These are phyloP conservation scores for Dolomedes plantarius DNA, from an alignment of 2,888 invertebrate species.

Conservation along the genomic window DNA sequence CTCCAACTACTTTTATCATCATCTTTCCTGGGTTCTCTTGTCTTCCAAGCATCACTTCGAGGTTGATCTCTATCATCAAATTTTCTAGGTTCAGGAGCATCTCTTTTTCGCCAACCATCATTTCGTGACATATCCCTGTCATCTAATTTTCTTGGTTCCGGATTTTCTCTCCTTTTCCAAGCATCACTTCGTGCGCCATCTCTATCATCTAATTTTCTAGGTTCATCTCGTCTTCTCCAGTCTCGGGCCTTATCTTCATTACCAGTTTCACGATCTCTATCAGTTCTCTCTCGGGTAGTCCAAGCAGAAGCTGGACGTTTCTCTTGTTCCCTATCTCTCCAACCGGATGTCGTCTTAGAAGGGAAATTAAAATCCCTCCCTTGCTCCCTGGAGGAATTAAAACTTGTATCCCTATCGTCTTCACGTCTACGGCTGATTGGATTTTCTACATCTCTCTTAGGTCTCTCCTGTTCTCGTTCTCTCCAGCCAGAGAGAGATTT, in stretches of 20 bases:
- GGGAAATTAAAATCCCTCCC: too few relatives aligned
- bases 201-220: not conserved
- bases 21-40: not conserved
- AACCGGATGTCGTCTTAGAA: too few relatives aligned
- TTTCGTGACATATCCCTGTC: not conserved
- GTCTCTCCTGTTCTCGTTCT: not conserved
- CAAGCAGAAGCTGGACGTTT: not conserved
- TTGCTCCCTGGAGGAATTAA: too few relatives aligned
- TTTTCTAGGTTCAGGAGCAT: slow-evolving; percentile 1
- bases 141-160: not conserved
- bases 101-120: not conserved
- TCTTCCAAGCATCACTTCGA: not conserved
- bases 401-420: too few relatives aligned
- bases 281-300: too few relatives aligned
- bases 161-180: not conserved
- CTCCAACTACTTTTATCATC: not conserved
- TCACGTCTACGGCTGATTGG: too few relatives aligned
- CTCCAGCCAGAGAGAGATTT: not conserved
- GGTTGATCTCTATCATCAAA: not conserved
- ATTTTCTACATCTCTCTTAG: not conserved
- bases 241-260: not conserved
- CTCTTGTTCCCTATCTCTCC: not conserved
- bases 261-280: not conserved
- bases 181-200: not conserved
- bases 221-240: not conserved